These are phyloP conservation scores for Dallia pectoralis DNA, from an alignment of 2,797 vertebrate genomes.

Conservation along the genomic window DNA sequence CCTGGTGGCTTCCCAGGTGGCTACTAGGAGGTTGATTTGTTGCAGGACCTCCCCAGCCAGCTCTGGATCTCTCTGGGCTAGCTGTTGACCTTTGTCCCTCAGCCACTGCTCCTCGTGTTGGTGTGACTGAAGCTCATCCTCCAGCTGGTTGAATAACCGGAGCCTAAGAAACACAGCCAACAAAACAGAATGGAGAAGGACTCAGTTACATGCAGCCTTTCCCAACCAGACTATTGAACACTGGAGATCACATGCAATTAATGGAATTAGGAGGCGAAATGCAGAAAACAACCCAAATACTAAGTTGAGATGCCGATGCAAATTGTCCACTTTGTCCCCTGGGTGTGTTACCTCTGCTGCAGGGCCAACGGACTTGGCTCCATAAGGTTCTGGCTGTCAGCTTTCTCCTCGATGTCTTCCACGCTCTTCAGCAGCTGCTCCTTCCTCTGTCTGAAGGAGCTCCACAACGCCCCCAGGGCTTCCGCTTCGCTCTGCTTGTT, in stretches of 20 bases:
- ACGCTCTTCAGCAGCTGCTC: constrained; percentile 87
- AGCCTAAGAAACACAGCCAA: constrained; percentile 68
- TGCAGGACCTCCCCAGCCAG: constrained; percentile 82
- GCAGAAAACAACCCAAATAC: neutral
- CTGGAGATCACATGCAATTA: neutral
- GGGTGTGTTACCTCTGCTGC: constrained; percentile 83
- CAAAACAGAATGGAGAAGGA: neutral
- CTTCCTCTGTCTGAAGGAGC: constrained; percentile 83
- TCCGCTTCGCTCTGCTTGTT: constrained; percentile 87
- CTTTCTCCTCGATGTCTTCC: constrained; percentile 91
- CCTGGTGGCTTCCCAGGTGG: constrained; percentile 88
- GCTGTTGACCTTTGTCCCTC: constrained; percentile 89
- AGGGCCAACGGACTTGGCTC: constrained; percentile 83
- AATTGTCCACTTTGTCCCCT: too few relatives aligned
- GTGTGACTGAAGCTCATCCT: constrained; percentile 91
- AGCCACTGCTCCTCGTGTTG: constrained; percentile 94
- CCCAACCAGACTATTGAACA: neutral
- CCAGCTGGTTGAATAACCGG: constrained; percentile 90
- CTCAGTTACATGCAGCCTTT: neutral
- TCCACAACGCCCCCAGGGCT: constrained; percentile 81
- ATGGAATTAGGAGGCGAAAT: neutral
- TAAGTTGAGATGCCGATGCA: neutral
- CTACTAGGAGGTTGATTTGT: constrained; percentile 80
- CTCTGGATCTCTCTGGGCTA: constrained; percentile 85
- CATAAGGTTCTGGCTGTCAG: constrained; percentile 81